phyloP scores from a whole-genome alignment of 2,113 vertebrate genomes.

The Anser cygnoides region DNA sequence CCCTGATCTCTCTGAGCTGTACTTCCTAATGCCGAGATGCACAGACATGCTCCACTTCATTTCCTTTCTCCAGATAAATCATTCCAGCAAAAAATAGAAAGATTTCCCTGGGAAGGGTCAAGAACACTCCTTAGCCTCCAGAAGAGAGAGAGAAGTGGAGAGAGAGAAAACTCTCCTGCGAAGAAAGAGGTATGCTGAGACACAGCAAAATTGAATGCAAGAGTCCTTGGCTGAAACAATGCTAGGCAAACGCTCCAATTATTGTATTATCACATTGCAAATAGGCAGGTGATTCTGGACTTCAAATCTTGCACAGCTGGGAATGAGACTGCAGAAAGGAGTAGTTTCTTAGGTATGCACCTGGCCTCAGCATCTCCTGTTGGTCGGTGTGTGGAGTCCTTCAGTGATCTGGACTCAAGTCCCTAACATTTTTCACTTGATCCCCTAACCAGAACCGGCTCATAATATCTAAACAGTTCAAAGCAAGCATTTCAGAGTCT shows the following conservation, averaged over 20 bases:
- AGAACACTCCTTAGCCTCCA: not conserved
- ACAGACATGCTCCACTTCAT: not conserved
- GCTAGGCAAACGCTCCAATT: not conserved
- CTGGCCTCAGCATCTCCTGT: not conserved
- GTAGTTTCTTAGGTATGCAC: not conserved
- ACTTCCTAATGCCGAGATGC: not conserved
- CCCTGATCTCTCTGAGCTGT: not conserved
- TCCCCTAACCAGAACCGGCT: not conserved
- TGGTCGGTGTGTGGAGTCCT: not conserved
- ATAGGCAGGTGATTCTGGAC: not conserved
- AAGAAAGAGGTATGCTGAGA: not conserved
- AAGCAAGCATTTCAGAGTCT: constrained; percentile 5
- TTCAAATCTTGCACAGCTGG: not conserved
- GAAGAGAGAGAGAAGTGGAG: too few relatives aligned
- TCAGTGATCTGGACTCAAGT: not conserved
- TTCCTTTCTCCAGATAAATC: not conserved
- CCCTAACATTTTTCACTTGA: not conserved
- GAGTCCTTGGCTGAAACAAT: not conserved
- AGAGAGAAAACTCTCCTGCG: not conserved
- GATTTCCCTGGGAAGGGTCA: not conserved
- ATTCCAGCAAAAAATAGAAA: not conserved
- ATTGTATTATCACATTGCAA: not conserved
- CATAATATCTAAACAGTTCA: constrained; percentile 7
- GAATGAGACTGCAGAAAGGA: not conserved
- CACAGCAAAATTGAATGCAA: not conserved